Base-by-base conservation (phyloP, 2,797 vertebrate species). In the Falco biarmicus region DNA sequence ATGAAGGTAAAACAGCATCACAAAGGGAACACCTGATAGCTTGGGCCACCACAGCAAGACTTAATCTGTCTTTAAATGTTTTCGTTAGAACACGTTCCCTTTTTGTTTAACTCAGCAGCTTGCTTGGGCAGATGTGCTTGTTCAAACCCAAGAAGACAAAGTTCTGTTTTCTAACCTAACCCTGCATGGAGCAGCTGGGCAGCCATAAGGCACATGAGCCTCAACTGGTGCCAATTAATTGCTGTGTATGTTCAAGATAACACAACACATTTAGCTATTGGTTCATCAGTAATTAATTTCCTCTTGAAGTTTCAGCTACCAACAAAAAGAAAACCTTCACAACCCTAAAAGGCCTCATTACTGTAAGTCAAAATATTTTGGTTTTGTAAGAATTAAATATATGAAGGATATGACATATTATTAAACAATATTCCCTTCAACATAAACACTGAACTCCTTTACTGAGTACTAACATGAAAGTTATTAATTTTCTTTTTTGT, bases 41-140 rank as follows among this genome's bases (percentile, higher is more conserved):
- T 94, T 54, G 16, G 15, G 3, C 34, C 16, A 5, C 24, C 87
- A 43, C 65, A 56, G 39, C 32, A 69, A 48, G 22, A 75, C 61
- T 59, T 75, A 50, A 87, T 45, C 12, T 90, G 13, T 41, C 74
- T 84, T 73, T 70, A 87, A 95, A 68, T 17, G 14, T 68, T 96
- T 87, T 61, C 25, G 90, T 74, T 89, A 34, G 79, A 70, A 61
- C 84, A 63, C 8, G 11, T 28, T 32, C 47, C 59, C 61, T 59
- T 59, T 56, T 60, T 85, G 16, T 86, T 88, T 80, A 51, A 25
- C 63, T 89, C n/a, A 71, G 81, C 86, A 97, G 83, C 84, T 93
- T 96, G 61, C 56, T 79, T 54, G 64, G 89, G 81, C 95, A 98
- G 96, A 92, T 96, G 93, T 93, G 66, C 78, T 86, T 53, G 71